A percentile compares a stretch with the other conserved stretches of the same genome.
Conservation (phyloP, 2,888 invertebrate genomes). For the Drosophila nr. fundita region DNA sequence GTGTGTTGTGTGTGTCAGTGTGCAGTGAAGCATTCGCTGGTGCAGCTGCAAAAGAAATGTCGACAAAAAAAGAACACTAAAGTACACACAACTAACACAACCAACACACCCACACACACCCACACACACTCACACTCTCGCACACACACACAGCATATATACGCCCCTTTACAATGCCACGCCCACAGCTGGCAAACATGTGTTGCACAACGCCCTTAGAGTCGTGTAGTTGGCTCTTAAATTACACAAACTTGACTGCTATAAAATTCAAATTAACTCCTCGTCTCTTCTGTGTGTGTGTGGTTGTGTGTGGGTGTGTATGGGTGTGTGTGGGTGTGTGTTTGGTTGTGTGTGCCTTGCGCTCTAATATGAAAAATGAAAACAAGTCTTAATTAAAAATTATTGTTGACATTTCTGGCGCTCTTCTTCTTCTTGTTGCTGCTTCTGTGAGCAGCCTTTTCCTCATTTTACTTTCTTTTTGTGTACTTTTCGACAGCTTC, state of each 20-base stretch:
- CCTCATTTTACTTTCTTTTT: conserved; percentile 10
- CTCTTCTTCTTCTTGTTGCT: conserved; percentile 19
- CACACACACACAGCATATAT: conserved; percentile 7
- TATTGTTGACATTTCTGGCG: conserved; percentile 74
- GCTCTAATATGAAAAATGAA: conserved; percentile 69
- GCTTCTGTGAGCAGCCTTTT: conserved; percentile 7
- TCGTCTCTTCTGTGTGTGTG: conserved; percentile 23
- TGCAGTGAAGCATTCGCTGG: conserved; percentile 49
- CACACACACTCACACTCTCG: conserved; percentile 17
- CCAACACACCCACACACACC: conserved; percentile 1
- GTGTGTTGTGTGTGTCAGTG: conserved; percentile 10
- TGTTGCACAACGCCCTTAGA: conserved; percentile 68
- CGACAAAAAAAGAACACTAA: conserved; percentile 38
- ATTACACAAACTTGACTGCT: conserved; percentile 76
- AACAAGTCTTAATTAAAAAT: conserved; percentile 81
- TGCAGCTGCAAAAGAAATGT: conserved; percentile 45
- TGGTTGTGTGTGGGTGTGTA: neutral
- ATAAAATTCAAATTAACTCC: conserved; percentile 81
- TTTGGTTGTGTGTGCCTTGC: conserved; percentile 17
- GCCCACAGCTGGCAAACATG: conserved; percentile 66
- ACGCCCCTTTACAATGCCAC: conserved; percentile 40
- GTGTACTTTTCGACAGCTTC: neutral
- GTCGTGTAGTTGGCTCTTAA: conserved; percentile 48
- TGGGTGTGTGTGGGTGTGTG: conserved; percentile 5
- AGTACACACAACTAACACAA: conserved; percentile 30